phyloP scores from a whole-genome alignment of 2,113 vertebrate species.

The Oryzias javanicus region DNA sequence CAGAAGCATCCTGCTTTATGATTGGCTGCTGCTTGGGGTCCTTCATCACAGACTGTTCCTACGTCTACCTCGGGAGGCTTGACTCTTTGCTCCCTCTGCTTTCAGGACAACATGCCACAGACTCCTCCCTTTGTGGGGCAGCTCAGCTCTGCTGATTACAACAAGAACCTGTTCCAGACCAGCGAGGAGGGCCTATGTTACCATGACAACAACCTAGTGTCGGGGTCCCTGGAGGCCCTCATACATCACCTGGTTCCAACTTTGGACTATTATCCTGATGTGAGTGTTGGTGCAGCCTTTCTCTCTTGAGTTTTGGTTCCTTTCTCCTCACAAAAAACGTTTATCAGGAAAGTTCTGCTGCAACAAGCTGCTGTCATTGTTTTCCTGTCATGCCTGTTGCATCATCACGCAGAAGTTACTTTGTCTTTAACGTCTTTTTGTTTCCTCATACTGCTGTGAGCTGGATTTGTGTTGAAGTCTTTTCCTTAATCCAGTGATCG shows the following conservation, averaged over 20 bases:
- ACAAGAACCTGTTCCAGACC: constrained; percentile 85
- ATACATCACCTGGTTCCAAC: constrained; percentile 91
- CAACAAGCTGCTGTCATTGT: not conserved
- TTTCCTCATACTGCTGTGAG: not conserved
- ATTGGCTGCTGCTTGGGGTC: constrained; percentile 35
- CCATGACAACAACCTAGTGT: constrained; percentile 89
- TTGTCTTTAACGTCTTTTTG: not conserved
- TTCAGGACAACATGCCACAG: constrained; percentile 90
- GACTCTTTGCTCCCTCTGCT: not conserved
- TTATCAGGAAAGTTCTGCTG: not conserved
- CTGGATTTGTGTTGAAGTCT: no score
- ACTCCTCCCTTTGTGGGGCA: constrained; percentile 85
- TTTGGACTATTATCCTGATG: constrained; percentile 91
- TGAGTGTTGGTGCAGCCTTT: constrained; percentile 68
- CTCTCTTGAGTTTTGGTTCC: not conserved
- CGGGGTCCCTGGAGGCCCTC: constrained; percentile 92
- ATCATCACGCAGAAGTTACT: not conserved
- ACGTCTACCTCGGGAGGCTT: not conserved
- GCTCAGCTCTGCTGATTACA: constrained; percentile 85
- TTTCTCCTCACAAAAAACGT: not conserved
- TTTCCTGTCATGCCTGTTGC: not conserved
- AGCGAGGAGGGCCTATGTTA: constrained; percentile 86
- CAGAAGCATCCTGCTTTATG: constrained; percentile 11
- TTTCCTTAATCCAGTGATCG: no score
- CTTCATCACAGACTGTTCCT: constrained; percentile 17